Conservation (phyloP, 64 coral and sea anemone species). For the Pachyseris speciosa region DNA sequence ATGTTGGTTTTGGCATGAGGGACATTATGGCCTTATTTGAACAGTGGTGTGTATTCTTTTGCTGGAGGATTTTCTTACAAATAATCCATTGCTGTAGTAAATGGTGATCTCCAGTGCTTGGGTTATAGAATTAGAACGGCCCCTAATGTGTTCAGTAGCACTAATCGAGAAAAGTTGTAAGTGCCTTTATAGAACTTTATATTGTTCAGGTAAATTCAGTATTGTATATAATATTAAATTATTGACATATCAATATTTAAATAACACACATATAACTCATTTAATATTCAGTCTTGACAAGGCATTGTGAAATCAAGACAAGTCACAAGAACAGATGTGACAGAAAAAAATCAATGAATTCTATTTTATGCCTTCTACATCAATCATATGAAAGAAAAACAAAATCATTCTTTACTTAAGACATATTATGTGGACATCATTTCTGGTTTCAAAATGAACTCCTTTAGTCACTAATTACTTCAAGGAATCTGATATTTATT, state of each 20-base stretch:
- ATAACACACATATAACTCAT: not conserved
- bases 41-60: too few relatives aligned
- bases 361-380: not conserved
- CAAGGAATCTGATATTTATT: constrained; percentile 20
- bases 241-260: constrained; percentile 13
- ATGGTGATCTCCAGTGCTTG: too few relatives aligned
- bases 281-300: not conserved
- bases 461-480: not conserved
- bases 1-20: too few relatives aligned
- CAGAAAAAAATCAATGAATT: not conserved
- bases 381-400: not conserved
- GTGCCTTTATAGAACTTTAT: not conserved
- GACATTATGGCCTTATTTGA: too few relatives aligned
- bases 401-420: not conserved
- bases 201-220: not conserved
- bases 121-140: too few relatives aligned
- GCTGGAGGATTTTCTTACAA: too few relatives aligned
- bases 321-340: not conserved
- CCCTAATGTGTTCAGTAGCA: not conserved
- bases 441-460: not conserved
- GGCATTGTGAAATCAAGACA: not conserved
- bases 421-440: not conserved
- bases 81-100: too few relatives aligned
- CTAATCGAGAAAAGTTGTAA: not conserved
- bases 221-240: constrained; percentile 33